Conservation (phyloP, 2,113 vertebrate genomes). For the Perca flavescens region DNA sequence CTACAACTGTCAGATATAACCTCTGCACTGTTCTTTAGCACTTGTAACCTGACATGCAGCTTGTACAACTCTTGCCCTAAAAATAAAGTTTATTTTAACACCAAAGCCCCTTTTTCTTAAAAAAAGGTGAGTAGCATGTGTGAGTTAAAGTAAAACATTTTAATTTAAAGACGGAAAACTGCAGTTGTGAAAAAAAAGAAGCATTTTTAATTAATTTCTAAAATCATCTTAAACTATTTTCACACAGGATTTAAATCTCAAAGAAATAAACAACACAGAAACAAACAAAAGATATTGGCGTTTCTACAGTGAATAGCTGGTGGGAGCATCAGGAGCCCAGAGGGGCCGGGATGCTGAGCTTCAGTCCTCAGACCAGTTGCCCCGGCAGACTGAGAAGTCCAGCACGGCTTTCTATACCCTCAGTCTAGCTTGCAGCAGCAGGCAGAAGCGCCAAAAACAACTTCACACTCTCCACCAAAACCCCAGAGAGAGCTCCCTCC, state of each 20-base stretch:
- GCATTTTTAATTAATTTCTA: conserved; percentile 80
- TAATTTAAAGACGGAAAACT: conserved; percentile 65
- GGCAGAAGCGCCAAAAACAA: conserved; percentile 64
- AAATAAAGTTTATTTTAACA: conserved; percentile 18
- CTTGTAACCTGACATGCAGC: conserved; percentile 9
- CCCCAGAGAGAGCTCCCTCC: conserved; percentile 37
- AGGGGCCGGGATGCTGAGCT: conserved; percentile 49
- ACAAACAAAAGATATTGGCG: conserved; percentile 92
- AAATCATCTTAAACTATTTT: conserved; percentile 79
- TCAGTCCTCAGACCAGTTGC: conserved; percentile 52
- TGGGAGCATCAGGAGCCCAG: conserved; percentile 89
- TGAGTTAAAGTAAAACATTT: conserved; percentile 16
- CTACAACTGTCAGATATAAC: neutral
- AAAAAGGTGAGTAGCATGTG: neutral
- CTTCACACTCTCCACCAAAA: conserved; percentile 44
- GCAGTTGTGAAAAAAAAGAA: conserved; percentile 76
- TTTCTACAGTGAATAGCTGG: conserved; percentile 97
- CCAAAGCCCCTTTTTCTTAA: neutral
- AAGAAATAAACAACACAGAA: conserved; percentile 75
- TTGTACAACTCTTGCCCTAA: conserved; percentile 20
- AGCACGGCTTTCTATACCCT: conserved; percentile 43
- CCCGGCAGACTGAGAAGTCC: conserved; percentile 37
- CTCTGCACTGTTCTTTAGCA: conserved; percentile 3
- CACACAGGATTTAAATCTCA: conserved; percentile 78
- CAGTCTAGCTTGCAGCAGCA: conserved; percentile 74